Conservation (phyloP, 1,140 invertebrate genomes). For the Solenopsis invicta region DNA sequence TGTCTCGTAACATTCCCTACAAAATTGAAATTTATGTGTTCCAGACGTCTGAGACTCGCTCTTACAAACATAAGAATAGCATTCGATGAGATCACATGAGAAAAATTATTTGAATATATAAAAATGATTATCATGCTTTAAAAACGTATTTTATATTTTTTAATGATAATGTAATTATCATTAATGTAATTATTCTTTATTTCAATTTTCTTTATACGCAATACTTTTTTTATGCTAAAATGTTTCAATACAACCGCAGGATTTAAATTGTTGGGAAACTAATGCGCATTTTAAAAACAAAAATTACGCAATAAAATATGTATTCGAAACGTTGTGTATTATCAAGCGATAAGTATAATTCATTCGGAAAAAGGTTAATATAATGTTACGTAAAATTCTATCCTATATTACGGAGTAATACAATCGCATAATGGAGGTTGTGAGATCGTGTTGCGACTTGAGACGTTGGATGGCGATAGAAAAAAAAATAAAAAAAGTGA, state of each 20-base stretch:
- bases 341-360: conserved; percentile 20
- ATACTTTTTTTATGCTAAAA: not conserved
- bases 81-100: not conserved
- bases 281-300: not conserved
- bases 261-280: conserved; percentile 11
- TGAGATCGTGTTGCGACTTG: conserved; percentile 30
- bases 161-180: not conserved
- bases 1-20: conserved; percentile 22
- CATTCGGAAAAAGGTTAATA: not conserved
- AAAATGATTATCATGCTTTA: not conserved
- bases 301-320: not conserved
- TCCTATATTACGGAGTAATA: conserved; percentile 24
- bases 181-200: not conserved
- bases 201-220: not conserved
- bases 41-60: not conserved
- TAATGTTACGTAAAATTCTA: conserved; percentile 34
- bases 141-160: not conserved
- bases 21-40: conserved; percentile 53
- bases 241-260: not conserved
- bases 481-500: conserved; percentile 15
- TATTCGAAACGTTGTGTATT: not conserved
- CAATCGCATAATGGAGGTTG: conserved; percentile 39
- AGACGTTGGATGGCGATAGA: not conserved
- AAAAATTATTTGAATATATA: not conserved
- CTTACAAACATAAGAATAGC: not conserved